phyloP scores from a whole-genome alignment of 1,140 invertebrate genomes.

The Leucophenga varia region DNA sequence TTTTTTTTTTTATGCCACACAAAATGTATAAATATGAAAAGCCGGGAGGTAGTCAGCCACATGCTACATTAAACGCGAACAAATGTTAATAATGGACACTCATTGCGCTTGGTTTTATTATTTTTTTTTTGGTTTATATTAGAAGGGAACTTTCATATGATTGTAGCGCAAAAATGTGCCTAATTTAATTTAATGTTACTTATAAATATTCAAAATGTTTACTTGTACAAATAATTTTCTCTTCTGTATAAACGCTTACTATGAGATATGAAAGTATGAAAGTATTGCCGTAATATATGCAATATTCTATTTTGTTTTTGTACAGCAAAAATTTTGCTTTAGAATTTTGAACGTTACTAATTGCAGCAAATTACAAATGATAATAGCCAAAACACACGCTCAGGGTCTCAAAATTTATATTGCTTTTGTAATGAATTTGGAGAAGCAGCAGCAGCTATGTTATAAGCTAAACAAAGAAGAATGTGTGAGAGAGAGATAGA shows the following conservation, averaged over 20 bases:
- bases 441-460: too few species aligned
- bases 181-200: slow-evolving; percentile 54
- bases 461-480: slow-evolving; percentile 34
- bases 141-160: neutral
- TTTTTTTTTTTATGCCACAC: too few species aligned
- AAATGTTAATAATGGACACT: too few species aligned
- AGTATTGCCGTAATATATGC: neutral
- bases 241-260: slow-evolving; percentile 8
- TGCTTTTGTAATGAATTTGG: too few species aligned
- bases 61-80: too few species aligned
- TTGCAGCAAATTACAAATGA: slow-evolving; percentile 53
- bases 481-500: slow-evolving; percentile 11
- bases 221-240: slow-evolving; percentile 40
- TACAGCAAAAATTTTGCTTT: slow-evolving; percentile 45
- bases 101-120: too few species aligned
- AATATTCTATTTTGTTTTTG: slow-evolving; percentile 29
- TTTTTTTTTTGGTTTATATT: too few species aligned
- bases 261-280: neutral
- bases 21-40: too few species aligned
- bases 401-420: too few species aligned
- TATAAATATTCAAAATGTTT: slow-evolving; percentile 48
- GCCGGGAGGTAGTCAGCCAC: too few species aligned
- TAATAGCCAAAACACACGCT: slow-evolving; percentile 54
- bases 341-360: slow-evolving; percentile 53
- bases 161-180: slow-evolving; percentile 39